Conservation (phyloP, 2,888 invertebrate species). For the Cenopis cana region DNA sequence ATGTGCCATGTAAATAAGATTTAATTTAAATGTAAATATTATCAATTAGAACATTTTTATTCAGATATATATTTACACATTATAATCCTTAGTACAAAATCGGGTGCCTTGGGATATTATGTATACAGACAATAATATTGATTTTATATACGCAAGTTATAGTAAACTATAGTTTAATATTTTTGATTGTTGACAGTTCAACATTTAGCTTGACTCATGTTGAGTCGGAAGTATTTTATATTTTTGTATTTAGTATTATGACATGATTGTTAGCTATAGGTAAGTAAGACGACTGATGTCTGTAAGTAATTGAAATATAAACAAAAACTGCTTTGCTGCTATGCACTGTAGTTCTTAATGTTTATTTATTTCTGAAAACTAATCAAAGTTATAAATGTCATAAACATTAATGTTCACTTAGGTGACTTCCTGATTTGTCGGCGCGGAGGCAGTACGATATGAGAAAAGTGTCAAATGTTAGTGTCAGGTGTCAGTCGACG, state of each 20-base stretch:
- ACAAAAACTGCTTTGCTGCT: neutral
- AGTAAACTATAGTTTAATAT: slow-evolving; percentile 53
- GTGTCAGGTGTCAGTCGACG: too few relatives aligned
- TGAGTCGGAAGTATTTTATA: slow-evolving; percentile 65
- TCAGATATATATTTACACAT: slow-evolving; percentile 51
- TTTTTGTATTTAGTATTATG: slow-evolving; percentile 41
- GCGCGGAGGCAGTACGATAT: too few relatives aligned
- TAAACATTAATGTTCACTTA: neutral
- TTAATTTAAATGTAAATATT: slow-evolving; percentile 53
- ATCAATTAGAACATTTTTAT: slow-evolving; percentile 49
- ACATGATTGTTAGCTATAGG: slow-evolving; percentile 16
- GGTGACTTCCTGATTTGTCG: too few relatives aligned
- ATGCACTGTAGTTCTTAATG: neutral
- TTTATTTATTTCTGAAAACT: neutral
- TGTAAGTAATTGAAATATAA: neutral
- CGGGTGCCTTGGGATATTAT: slow-evolving; percentile 62
- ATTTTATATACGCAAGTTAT: slow-evolving; percentile 50
- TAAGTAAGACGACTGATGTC: slow-evolving; percentile 27
- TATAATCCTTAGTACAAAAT: slow-evolving; percentile 63
- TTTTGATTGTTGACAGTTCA: slow-evolving; percentile 66
- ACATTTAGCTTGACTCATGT: slow-evolving; percentile 74
- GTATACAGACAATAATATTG: slow-evolving; percentile 47
- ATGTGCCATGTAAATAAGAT: slow-evolving; percentile 80
- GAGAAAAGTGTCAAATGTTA: too few relatives aligned
- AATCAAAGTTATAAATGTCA: neutral